A percentile compares a stretch with the other conserved stretches of the same genome.
Evolutionary conservation across 2,888 invertebrate genomes (phyloP).

Genomic region (Chrysolina americana): DNA sequence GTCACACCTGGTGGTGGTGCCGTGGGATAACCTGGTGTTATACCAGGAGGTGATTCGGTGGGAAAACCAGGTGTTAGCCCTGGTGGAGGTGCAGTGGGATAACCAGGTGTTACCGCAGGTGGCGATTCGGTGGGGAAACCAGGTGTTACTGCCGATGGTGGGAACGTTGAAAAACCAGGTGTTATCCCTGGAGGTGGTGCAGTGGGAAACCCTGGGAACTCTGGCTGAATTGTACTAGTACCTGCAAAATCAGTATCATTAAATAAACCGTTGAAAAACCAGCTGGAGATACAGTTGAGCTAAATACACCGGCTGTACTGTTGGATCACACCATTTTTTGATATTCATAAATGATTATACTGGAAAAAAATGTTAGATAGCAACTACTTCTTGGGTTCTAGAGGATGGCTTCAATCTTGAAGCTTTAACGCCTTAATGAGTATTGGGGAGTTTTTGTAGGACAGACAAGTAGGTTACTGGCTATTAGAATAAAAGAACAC

Average conservation of each 20-base stretch:
- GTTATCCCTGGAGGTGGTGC: constrained; percentile 51
- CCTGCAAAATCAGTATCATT: constrained; percentile 9
- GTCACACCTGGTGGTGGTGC: constrained; percentile 37
- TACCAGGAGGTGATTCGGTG: constrained; percentile 26
- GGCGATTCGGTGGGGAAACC: constrained; percentile 6
- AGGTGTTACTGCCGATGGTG: constrained; percentile 38
- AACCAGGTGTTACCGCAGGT: constrained; percentile 6
- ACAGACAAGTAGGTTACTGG: no score
- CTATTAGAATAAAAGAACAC: no score
- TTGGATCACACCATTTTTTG: no score
- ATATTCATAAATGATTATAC: no score
- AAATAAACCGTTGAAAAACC: background rate
- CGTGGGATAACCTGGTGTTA: constrained; percentile 37
- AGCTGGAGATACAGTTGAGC: no score
- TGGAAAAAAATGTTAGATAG: no score
- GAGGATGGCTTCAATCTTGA: no score
- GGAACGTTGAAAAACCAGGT: constrained; percentile 36
- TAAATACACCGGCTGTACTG: no score
- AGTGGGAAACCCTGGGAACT: constrained; percentile 51
- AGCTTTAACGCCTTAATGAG: no score
- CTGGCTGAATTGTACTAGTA: background rate
- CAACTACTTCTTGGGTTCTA: no score
- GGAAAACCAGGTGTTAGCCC: constrained; percentile 24
- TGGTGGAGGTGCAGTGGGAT: constrained; percentile 25
- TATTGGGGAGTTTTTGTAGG: no score